Evolutionary conservation across 1,140 invertebrate species (phyloP).

Genomic region (Chelonus insularis): DNA sequence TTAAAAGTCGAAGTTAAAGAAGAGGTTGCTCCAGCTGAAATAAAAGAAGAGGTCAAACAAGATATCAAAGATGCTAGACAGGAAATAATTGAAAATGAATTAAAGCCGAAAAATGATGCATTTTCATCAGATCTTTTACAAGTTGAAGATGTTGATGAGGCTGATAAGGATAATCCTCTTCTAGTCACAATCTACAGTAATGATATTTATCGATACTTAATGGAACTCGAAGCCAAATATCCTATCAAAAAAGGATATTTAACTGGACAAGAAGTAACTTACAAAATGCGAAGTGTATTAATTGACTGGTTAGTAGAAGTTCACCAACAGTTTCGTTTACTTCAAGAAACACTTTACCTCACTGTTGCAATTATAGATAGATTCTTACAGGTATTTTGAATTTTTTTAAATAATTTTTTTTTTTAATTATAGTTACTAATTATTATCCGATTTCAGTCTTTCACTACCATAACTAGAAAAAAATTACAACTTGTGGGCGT

Average conservation of each 20-base stretch:
- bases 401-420: conserved; percentile 1
- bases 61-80: neutral
- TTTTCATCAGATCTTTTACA: conserved; percentile 49
- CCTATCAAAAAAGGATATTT: conserved; percentile 68
- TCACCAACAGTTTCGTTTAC: conserved; percentile 82
- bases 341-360: conserved; percentile 90
- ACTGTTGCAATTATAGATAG: conserved; percentile 88
- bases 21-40: neutral
- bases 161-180: conserved; percentile 74
- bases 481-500: conserved; percentile 90
- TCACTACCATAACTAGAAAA: conserved; percentile 65
- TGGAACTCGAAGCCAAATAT: conserved; percentile 69
- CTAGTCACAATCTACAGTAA: conserved; percentile 81
- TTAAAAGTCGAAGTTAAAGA: conserved; percentile 24
- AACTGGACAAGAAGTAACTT: conserved; percentile 68
- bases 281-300: conserved; percentile 85
- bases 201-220: conserved; percentile 83
- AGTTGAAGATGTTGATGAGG: conserved; percentile 74
- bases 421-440: conserved; percentile 4
- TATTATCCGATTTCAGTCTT: conserved; percentile 49
- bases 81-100: neutral
- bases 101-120: conserved; percentile 37
- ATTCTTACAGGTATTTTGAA: conserved; percentile 77
- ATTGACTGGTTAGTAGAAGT: conserved; percentile 96
- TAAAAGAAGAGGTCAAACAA: neutral